A percentile compares a stretch with the other conserved stretches of the same genome.
Conservation (phyloP, 2,113 vertebrate species). For the Percina caprodes region DNA sequence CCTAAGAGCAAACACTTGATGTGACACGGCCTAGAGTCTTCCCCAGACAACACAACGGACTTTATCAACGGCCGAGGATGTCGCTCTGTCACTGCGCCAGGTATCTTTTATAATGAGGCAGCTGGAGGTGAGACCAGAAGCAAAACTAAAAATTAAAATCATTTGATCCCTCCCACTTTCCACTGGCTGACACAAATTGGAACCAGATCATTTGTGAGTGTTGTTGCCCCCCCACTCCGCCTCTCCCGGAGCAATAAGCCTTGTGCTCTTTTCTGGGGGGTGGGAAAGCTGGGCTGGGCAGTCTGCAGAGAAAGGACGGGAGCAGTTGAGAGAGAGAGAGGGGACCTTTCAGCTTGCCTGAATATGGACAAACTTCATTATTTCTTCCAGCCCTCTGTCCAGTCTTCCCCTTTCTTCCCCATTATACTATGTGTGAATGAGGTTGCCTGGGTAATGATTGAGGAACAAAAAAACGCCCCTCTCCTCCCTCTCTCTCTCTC, state of each 20-base stretch:
- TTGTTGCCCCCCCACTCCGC: slow-evolving; percentile 43
- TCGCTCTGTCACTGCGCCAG: slow-evolving; percentile 51
- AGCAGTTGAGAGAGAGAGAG: slow-evolving; percentile 78
- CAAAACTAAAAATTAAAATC: slow-evolving; percentile 79
- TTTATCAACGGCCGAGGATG: slow-evolving; percentile 50
- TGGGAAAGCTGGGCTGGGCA: slow-evolving; percentile 71
- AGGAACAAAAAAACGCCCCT: slow-evolving; percentile 84
- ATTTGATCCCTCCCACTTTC: slow-evolving; percentile 76
- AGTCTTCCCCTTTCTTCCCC: slow-evolving; percentile 85
- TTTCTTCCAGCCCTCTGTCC: slow-evolving; percentile 84
- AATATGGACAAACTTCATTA: slow-evolving; percentile 91
- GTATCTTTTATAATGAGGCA: slow-evolving; percentile 63
- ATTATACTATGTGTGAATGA: slow-evolving; percentile 87
- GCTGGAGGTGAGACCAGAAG: slow-evolving; percentile 59
- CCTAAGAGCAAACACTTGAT: too few relatives aligned
- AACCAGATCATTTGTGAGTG: slow-evolving; percentile 80
- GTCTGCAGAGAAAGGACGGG: slow-evolving; percentile 67
- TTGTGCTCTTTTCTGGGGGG: slow-evolving; percentile 70
- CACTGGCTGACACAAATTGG: slow-evolving; percentile 81
- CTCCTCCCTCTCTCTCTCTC: slow-evolving; percentile 62
- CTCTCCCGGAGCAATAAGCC: slow-evolving; percentile 75
- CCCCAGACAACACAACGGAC: not conserved
- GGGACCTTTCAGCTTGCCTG: slow-evolving; percentile 85
- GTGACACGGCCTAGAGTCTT: too few relatives aligned
- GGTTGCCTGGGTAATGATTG: slow-evolving; percentile 86